These are phyloP conservation scores for Danio jaintianensis DNA, from an alignment of 2,797 vertebrate genomes.

Conservation along the genomic window DNA sequence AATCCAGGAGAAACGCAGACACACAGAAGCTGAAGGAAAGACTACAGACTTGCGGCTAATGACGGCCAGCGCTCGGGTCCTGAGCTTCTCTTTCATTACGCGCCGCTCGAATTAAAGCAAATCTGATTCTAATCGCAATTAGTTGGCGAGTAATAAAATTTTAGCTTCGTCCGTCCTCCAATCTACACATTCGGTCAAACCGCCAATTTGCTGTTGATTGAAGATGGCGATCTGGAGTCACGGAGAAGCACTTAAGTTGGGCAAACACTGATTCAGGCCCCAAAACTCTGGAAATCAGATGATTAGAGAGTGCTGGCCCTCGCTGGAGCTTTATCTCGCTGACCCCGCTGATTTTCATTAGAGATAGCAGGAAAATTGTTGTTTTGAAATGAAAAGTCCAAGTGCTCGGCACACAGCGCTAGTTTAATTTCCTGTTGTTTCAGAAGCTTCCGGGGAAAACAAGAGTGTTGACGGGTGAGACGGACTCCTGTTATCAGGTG, in stretches of 20 bases:
- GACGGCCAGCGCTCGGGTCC: conserved; percentile 28
- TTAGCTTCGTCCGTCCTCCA: conserved; percentile 52
- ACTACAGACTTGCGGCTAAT: conserved; percentile 40
- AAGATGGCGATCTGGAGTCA: conserved; percentile 62
- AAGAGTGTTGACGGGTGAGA: conserved; percentile 54
- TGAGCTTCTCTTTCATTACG: conserved; percentile 54
- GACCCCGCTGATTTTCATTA: conserved; percentile 68
- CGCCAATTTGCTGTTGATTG: conserved; percentile 63
- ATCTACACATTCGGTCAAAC: conserved; percentile 54
- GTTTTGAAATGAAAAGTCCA: conserved; percentile 66
- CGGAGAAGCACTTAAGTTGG: conserved; percentile 56
- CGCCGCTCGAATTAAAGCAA: conserved; percentile 53
- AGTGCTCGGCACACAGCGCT: conserved; percentile 51
- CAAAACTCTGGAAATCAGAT: conserved; percentile 63
- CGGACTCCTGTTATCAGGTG: conserved; percentile 57
- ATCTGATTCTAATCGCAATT: conserved; percentile 65
- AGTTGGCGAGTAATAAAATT: conserved; percentile 61
- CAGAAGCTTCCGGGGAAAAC: conserved; percentile 55
- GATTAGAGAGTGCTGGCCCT: conserved; percentile 63
- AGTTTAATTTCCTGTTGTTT: conserved; percentile 70
- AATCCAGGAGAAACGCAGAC: conserved; percentile 35
- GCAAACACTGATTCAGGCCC: conserved; percentile 60
- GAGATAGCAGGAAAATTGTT: conserved; percentile 67
- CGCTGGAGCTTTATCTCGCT: conserved; percentile 58
- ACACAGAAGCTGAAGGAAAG: conserved; percentile 37